phyloP scores from a whole-genome alignment of 2,113 vertebrate genomes.

The Ciconia stormi region DNA sequence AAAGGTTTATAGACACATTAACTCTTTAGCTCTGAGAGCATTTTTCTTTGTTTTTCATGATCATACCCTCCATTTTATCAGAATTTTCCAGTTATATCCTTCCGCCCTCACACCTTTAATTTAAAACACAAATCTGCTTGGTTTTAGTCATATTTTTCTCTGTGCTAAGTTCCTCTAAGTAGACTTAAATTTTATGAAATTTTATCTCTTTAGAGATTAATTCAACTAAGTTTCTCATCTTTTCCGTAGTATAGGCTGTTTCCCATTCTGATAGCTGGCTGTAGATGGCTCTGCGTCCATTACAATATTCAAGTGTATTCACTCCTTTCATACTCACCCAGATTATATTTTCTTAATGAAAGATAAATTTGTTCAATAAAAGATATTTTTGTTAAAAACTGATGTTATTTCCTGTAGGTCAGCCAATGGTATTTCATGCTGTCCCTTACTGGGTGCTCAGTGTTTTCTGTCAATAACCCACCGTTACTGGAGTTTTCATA shows the following conservation, averaged over 20 bases:
- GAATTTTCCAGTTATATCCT: background rate
- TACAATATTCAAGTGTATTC: background rate
- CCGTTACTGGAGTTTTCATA: background rate
- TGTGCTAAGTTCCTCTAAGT: background rate
- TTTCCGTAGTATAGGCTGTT: background rate
- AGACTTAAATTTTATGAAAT: background rate
- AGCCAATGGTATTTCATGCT: background rate
- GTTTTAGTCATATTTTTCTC: background rate
- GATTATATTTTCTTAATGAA: background rate
- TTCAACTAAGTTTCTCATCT: background rate
- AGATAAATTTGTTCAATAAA: background rate
- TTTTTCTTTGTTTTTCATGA: background rate
- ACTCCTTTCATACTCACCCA: background rate
- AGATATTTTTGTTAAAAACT: background rate
- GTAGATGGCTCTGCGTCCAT: constrained; percentile 11
- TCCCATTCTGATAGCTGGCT: background rate
- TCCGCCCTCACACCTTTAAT: background rate
- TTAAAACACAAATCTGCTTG: background rate
- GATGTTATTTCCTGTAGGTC: background rate
- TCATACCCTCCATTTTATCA: background rate
- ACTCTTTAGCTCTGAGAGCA: background rate
- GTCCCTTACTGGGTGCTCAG: background rate
- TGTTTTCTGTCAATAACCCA: background rate
- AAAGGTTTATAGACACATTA: background rate
- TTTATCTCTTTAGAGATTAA: background rate